Evolutionary conservation across 2,888 invertebrate genomes (phyloP).

Genomic region (Machimus atricapillus): DNA sequence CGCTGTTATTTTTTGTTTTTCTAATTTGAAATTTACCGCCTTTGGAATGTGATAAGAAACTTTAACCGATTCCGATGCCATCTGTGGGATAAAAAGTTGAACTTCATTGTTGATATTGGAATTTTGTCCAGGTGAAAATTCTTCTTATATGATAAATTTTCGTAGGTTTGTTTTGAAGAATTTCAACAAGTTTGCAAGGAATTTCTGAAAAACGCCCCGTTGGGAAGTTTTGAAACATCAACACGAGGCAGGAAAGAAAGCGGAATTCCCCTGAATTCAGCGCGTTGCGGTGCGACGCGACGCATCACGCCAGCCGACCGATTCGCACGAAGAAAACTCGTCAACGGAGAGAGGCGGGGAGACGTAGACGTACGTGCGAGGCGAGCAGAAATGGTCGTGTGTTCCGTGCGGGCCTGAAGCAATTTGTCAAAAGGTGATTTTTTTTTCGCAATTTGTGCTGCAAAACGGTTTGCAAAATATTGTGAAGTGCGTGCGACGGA

Average conservation of each 20-base stretch:
- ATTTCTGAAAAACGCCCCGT: not conserved
- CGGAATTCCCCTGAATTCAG: not conserved
- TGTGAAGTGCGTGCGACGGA: not conserved
- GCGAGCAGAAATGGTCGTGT: slow-evolving; percentile 5
- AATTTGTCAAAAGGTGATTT: slow-evolving; percentile 19
- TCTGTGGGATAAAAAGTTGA: not conserved
- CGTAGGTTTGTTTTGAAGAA: not conserved
- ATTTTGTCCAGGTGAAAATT: not conserved
- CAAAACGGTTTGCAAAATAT: slow-evolving; percentile 33
- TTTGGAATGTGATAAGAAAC: not conserved
- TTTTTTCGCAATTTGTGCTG: slow-evolving; percentile 36
- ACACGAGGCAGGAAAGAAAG: not conserved
- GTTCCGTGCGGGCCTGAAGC: not conserved
- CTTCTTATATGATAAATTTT: not conserved
- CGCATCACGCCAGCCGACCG: not conserved
- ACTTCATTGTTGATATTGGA: not conserved
- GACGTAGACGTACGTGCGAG: not conserved
- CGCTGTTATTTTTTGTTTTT: too few relatives aligned
- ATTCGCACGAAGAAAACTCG: not conserved
- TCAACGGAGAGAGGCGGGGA: not conserved
- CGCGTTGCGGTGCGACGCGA: not conserved
- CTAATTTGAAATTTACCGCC: not conserved
- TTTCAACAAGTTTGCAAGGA: not conserved
- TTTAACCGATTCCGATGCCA: not conserved
- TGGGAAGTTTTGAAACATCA: not conserved